Conservation (phyloP, 2,888 invertebrate species). For the Scaptomyza cyrtandrae region DNA sequence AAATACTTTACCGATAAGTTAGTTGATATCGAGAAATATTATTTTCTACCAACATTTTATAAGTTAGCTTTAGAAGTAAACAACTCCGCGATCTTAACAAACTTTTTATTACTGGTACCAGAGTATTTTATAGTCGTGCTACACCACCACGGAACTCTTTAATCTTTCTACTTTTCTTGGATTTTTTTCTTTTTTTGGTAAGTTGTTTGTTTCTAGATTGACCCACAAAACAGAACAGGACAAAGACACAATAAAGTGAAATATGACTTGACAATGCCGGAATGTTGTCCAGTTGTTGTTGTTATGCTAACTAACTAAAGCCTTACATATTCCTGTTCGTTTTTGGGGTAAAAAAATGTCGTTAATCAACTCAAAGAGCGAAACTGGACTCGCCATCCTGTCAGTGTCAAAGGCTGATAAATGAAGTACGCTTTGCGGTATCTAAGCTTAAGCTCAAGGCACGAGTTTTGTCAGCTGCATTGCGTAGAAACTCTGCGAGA, state of each 20-base stretch:
- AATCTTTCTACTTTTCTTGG: background rate
- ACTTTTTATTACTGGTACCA: background rate
- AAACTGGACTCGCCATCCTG: conserved; percentile 59
- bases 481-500: conserved; percentile 5
- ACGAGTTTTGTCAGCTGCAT: conserved; percentile 4
- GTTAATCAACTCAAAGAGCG: conserved; percentile 69
- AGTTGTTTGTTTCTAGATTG: conserved; percentile 16
- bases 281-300: conserved; percentile 32
- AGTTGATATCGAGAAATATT: too few relatives aligned
- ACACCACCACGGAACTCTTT: background rate
- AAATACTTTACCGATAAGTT: too few relatives aligned
- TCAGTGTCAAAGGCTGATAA: conserved; percentile 77
- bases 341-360: conserved; percentile 37
- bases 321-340: background rate
- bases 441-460: conserved; percentile 21
- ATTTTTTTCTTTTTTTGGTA: background rate
- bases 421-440: conserved; percentile 55
- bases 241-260: conserved; percentile 71
- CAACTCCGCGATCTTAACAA: too few relatives aligned
- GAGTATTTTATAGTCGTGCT: background rate
- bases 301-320: conserved; percentile 40
- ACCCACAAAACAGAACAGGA: conserved; percentile 37
- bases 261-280: conserved; percentile 72
- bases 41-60: too few relatives aligned
- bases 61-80: too few relatives aligned